phyloP scores from a whole-genome alignment of 2,113 vertebrate genomes.

The Nothobranchius kuhntae region DNA sequence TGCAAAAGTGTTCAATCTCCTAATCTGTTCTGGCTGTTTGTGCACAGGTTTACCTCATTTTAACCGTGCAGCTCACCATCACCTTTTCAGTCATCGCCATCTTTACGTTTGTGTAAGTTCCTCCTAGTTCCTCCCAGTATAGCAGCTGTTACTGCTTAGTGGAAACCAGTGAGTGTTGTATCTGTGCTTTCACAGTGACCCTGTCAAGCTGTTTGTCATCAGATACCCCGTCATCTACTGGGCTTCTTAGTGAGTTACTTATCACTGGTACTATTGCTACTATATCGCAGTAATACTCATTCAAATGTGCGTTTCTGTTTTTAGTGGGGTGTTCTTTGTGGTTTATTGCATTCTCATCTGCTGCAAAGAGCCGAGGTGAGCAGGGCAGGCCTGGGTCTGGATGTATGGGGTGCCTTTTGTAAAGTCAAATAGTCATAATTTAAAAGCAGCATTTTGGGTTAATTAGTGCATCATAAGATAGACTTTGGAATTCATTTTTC shows the following conservation, averaged over 20 bases:
- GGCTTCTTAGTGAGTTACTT: slow-evolving; percentile 86
- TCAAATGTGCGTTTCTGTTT: slow-evolving; percentile 33
- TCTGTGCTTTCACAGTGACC: slow-evolving; percentile 68
- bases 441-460: too few relatives aligned
- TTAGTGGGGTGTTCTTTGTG: slow-evolving; percentile 86
- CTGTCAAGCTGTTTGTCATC: slow-evolving; percentile 79
- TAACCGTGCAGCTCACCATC: slow-evolving; percentile 86
- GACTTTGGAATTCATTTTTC: too few relatives aligned
- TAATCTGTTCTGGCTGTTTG: slow-evolving; percentile 14
- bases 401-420: neutral
- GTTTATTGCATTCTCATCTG: slow-evolving; percentile 88
- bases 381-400: too few relatives aligned
- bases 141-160: slow-evolving; percentile 1
- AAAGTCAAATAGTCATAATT: too few relatives aligned
- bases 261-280: neutral
- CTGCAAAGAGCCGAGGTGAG: slow-evolving; percentile 92
- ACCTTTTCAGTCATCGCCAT: slow-evolving; percentile 86
- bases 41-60: slow-evolving; percentile 90
- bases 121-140: neutral
- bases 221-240: slow-evolving; percentile 83
- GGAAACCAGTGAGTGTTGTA: slow-evolving; percentile 8
- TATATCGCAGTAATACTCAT: neutral
- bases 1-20: neutral
- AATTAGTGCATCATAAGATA: too few relatives aligned
- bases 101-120: slow-evolving; percentile 86